Conservation (phyloP, 2,888 invertebrate species). For the Nemoura dubitans region DNA sequence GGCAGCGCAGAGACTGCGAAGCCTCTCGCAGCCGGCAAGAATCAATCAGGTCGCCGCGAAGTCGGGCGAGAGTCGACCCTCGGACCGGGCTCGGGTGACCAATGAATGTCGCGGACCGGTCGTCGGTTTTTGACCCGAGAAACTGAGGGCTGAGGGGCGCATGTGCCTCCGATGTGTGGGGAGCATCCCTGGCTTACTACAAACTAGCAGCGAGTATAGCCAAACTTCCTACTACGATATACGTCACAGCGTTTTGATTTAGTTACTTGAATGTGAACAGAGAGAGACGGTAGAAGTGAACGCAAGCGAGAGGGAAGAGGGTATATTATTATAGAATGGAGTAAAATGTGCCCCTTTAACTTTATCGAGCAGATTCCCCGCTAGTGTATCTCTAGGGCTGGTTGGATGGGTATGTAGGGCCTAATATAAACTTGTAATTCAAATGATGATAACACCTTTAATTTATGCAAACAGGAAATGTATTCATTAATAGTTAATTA, state of each 20-base stretch:
- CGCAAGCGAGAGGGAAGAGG: background rate
- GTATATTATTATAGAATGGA: slow-evolving; percentile 14
- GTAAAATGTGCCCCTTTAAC: slow-evolving; percentile 36
- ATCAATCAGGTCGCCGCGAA: background rate
- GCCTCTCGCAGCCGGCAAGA: background rate
- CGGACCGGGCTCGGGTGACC: background rate
- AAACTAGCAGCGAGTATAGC: slow-evolving; percentile 5
- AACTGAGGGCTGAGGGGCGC: background rate
- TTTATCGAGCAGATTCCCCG: slow-evolving; percentile 26
- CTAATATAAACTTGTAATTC: slow-evolving; percentile 38
- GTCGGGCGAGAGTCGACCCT: too few relatives aligned
- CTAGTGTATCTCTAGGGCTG: slow-evolving; percentile 1
- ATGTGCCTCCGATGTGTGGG: background rate
- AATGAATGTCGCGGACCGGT: background rate
- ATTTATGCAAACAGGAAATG: slow-evolving; percentile 41
- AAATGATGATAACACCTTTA: slow-evolving; percentile 32
- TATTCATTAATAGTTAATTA: slow-evolving; percentile 41
- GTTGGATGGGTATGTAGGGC: background rate
- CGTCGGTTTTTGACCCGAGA: background rate
- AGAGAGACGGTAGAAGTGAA: background rate
- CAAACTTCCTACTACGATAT: slow-evolving; percentile 37
- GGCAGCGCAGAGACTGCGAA: too few relatives aligned
- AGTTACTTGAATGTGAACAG: slow-evolving; percentile 36
- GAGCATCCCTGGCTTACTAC: background rate
- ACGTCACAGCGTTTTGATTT: slow-evolving; percentile 37